Evolutionary conservation across 2,113 vertebrate species (phyloP), one percentile per base, ranked within the genome.

Genomic region (Psammodynastes pulverulentus): DNA sequence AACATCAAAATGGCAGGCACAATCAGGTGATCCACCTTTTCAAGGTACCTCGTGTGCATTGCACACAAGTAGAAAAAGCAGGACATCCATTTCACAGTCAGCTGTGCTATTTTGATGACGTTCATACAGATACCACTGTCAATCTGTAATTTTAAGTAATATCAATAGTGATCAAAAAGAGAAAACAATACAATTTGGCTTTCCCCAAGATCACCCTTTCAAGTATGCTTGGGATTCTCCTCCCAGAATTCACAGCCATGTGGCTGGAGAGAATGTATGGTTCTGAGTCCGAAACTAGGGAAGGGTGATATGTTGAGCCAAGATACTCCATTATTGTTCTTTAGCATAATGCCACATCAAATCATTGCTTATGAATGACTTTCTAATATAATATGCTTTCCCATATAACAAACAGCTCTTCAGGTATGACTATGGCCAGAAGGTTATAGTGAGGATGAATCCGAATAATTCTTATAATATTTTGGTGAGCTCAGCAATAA

Each of bases 191-290:
- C 72, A 79, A 21, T 79, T 34, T 79, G 15, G n/a, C 67, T 79
- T 79, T 79, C 72, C 34, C 72, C 7, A 79, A 79, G 72, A 79
- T 79, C 17, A 79, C 17, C 72, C 6, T 79, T 34, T 79, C 34
- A 79, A 19, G 15, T 79, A 39, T 79, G 72, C 17, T 79, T 43
- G 34, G 34, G 17, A 39, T 39, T 79, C 17, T 79, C 17, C 34
- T 39, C 34, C 72, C 96, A 96, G 96, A 95, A 96, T 91, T 95
- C 93, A 91, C 92, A 95, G 94, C 92, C 92, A 87, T 93, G 34
- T 79, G 72, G 72, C 17, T 79, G 34, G 34, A 39, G 17, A 39
- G 17, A 79, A 87, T 89, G 46, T 51, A 0, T 84, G 51, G 88
- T 95, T 94, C 91, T 43, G 72, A 95, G 91, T 93, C 89, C 46